Evolutionary conservation across 2,888 invertebrate genomes (phyloP).

Genomic region (Gari tellinella): DNA sequence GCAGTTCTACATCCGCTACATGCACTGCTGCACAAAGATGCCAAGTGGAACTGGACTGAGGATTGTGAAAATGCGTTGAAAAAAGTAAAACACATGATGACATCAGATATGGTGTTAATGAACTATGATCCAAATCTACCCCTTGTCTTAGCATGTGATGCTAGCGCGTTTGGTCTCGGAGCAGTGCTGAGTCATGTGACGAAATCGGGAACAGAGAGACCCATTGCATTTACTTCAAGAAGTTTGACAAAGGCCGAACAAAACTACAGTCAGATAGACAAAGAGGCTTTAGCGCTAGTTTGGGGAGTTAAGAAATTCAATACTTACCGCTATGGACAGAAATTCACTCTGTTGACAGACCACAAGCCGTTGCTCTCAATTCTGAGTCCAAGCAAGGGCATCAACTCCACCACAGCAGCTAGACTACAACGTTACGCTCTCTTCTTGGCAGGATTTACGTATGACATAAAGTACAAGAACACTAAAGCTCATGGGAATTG

Average conservation of each 20-base stretch:
- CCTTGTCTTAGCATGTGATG: constrained; percentile 82
- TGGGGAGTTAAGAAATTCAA: constrained; percentile 83
- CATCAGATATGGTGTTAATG: constrained; percentile 64
- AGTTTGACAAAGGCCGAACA: constrained; percentile 83
- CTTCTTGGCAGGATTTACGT: constrained; percentile 21
- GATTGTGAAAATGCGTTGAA: constrained; percentile 35
- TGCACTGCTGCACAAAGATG: constrained; percentile 23
- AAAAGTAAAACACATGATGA: constrained; percentile 64
- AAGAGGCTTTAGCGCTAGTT: constrained; percentile 83
- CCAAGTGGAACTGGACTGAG: constrained; percentile 31
- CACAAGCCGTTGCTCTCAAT: constrained; percentile 60
- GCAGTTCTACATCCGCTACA: constrained; percentile 32
- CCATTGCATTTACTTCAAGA: constrained; percentile 80
- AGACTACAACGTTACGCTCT: constrained; percentile 44
- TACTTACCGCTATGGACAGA: constrained; percentile 81
- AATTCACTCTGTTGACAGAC: constrained; percentile 78
- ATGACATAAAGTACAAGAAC: constrained; percentile 33
- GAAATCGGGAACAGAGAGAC: constrained; percentile 33
- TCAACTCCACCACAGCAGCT: constrained; percentile 47
- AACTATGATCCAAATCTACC: constrained; percentile 76
- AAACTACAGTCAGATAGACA: constrained; percentile 83
- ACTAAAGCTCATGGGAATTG: constrained; percentile 54
- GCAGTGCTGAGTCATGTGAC: constrained; percentile 70
- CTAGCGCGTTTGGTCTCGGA: constrained; percentile 78
- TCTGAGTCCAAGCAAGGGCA: constrained; percentile 49